Base-by-base conservation (phyloP, 2,113 vertebrate species). In the Fulica atra region DNA sequence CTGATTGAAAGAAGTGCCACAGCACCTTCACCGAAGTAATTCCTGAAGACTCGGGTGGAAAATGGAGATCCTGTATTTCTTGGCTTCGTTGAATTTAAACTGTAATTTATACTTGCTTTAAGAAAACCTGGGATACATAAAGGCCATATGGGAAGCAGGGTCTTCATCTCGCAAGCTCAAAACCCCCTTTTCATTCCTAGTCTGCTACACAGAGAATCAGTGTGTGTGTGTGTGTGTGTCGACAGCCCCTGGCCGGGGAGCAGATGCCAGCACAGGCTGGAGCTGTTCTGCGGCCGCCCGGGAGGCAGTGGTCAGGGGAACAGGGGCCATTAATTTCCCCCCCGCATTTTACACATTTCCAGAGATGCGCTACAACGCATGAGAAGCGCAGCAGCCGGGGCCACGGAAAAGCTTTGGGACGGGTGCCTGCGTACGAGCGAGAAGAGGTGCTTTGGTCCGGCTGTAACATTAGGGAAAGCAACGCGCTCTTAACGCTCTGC, bases 91-190 rank as follows among this genome's bases (percentile, higher is more conserved):
- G 86, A 90, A 86, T 92, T 72, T 65, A 29, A 88, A 86, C 53
- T 77, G 1, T 56, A 91, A 72, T 71, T 93, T 86, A 91, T 54
- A 69, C 74, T 73, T 51, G 54, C 36, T 38, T 89, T 11, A 77
- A 78, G 51, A 63, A 65, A 93, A 87, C 94, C 94, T 96, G 94
- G 94, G 78, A 95, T 59, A 81, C 35, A 87, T 86, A 95, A 94
- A 89, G 93, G 64, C 87, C 79, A 77, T 48, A 60, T 82, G 92
- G 70, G 70, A 92, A 89, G 81, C 20, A 28, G 6, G 7, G 76
- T 70, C 74, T 95, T 85, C 95, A 88, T 80, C 81, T 92, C 70
- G 31, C 46, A 53, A 76, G 65, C 82, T 80, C 53, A 72, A 48
- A 48, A 48, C 48, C 93, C 86, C 61, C 46, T 76, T 83, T 89